A percentile compares a stretch with the other conserved stretches of the same genome.
Conservation (phyloP, 2,888 invertebrate genomes). For the Rutpela maculata region DNA sequence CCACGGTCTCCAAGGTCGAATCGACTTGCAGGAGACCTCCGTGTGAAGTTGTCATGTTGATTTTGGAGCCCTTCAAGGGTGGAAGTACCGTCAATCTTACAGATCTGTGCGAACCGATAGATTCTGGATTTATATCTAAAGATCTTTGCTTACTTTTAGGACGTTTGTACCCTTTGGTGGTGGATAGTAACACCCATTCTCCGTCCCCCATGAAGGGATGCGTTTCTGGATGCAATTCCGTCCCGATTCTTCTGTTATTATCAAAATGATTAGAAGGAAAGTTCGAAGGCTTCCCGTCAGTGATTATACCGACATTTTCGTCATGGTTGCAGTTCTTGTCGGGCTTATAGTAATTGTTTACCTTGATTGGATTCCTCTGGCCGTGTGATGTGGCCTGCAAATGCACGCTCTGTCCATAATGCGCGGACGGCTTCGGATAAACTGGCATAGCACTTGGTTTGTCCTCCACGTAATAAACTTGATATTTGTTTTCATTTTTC, state of each 20-base stretch:
- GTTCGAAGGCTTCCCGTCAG: constrained; percentile 76
- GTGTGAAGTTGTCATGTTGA: constrained; percentile 82
- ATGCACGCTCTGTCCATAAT: constrained; percentile 65
- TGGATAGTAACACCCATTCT: constrained; percentile 86
- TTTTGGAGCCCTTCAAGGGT: constrained; percentile 78
- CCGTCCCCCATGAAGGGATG: constrained; percentile 83
- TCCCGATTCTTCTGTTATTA: constrained; percentile 55
- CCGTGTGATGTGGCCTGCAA: constrained; percentile 52
- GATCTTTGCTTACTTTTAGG: constrained; percentile 70
- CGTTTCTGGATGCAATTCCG: constrained; percentile 74
- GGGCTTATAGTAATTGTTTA: constrained; percentile 46
- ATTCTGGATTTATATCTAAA: constrained; percentile 62
- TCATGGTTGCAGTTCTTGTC: constrained; percentile 57
- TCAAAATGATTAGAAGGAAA: constrained; percentile 71
- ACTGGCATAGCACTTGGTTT: constrained; percentile 47
- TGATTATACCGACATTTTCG: constrained; percentile 72
- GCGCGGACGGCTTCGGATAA: constrained; percentile 59
- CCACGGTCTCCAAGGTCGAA: constrained; percentile 82
- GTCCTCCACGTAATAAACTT: constrained; percentile 73
- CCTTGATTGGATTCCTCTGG: constrained; percentile 36
- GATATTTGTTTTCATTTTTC: constrained; percentile 59
- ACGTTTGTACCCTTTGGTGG: constrained; percentile 84
- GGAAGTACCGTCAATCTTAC: constrained; percentile 83
- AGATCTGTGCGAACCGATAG: constrained; percentile 66
- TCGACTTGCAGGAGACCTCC: constrained; percentile 86